Evolutionary conservation across 2,888 invertebrate species (phyloP), one percentile per base, ranked within the genome.

Genomic region (Leptothorax acervorum): DNA sequence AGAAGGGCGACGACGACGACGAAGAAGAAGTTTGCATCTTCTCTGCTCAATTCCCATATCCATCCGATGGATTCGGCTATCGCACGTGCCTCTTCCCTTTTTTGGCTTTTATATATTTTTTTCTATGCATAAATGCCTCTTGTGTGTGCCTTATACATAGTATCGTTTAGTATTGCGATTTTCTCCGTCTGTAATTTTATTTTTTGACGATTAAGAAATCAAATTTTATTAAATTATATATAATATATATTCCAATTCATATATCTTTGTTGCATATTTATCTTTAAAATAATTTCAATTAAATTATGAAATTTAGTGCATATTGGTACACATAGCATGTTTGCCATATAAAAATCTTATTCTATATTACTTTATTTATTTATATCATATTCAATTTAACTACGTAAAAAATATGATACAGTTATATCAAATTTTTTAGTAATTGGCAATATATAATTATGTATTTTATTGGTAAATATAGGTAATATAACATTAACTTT

Each of bases 41-140:
- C 35, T 60, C 68, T 81, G 57, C 57, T 85, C 86, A 82, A 85
- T 86, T 85, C 82, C 82, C 71, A 82, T 86, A 84, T 86, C 74
- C 75, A 81, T 73, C 78, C 86, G 84, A 87, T 90, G 83, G 86
- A 87, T 90, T 86, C 85, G 70, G 73, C 76, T 88, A 89, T 90
- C 89, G 76, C 65, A 15, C 48, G 48, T 87, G 65, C 23, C 15
- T 63, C 18, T 15, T 75, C 15, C 8, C 42, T 48, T 2, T 62
- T 60, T 79, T 68, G 66, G 9, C 83, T 71, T 82, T 85, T 79
- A 84, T 81, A 70, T 83, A 82, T 78, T 66, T 66, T 53, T 62
- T 70, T 66, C 63, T 39, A 8, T 42, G 53, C 28, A 2, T 42
- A 65, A 65, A 65, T 42, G 39, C 42, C 28, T 3, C 12, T 51